Conservation (phyloP, 2,888 invertebrate species). For the Drosophila histrio region DNA sequence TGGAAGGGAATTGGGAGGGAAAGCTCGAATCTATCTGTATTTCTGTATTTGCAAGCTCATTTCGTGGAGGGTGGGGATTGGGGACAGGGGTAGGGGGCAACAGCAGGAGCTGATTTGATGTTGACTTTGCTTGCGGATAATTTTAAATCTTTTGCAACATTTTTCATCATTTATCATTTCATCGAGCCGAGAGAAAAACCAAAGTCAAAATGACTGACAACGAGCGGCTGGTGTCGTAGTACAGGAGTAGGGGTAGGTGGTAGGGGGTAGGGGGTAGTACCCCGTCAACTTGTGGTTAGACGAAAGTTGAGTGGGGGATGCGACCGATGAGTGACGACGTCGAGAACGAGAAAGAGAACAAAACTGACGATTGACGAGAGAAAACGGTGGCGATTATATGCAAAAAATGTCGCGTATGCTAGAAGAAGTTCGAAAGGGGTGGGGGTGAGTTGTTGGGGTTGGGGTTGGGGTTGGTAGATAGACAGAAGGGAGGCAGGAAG, state of each 20-base stretch:
- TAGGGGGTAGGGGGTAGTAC: conserved; percentile 19
- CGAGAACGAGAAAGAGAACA: conserved; percentile 10
- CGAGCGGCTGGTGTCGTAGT: conserved; percentile 66
- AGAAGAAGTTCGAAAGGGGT: not conserved
- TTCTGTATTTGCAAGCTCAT: conserved; percentile 71
- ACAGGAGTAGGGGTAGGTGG: not conserved
- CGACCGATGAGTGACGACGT: conserved; percentile 55
- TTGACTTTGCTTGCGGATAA: conserved; percentile 78
- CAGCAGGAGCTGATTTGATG: conserved; percentile 52
- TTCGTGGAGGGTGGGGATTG: conserved; percentile 13
- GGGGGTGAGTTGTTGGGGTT: not conserved
- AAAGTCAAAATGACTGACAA: conserved; percentile 79
- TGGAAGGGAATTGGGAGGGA: conserved; percentile 4
- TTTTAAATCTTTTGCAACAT: conserved; percentile 83
- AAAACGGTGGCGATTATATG: conserved; percentile 42
- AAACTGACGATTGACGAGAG: conserved; percentile 47
- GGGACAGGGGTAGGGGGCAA: not conserved
- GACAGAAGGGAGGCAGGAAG: not conserved
- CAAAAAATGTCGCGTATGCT: conserved; percentile 61
- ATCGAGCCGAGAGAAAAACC: conserved; percentile 55
- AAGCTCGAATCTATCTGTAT: conserved; percentile 22
- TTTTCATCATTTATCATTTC: conserved; percentile 84
- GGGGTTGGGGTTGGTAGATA: not conserved
- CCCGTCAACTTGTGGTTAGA: conserved; percentile 63
- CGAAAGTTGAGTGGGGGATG: conserved; percentile 15